Conservation (phyloP, 2,888 invertebrate species). For the Julus scanicus region DNA sequence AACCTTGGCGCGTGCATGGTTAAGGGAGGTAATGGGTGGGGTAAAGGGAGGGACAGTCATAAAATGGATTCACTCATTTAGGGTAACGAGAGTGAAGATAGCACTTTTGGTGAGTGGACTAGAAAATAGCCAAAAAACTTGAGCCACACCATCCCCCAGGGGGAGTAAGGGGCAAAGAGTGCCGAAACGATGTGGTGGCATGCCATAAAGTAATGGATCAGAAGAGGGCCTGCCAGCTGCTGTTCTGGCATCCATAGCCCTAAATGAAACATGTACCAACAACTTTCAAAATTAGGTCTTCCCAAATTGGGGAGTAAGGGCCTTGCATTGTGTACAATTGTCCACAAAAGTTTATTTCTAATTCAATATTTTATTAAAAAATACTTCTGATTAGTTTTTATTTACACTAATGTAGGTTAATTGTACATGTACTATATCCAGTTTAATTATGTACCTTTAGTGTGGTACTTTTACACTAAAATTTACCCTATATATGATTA, state of each 20-base stretch:
- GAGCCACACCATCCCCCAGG: constrained; percentile 21
- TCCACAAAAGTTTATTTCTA: no score
- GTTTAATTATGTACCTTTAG: no score
- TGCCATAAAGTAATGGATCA: background rate
- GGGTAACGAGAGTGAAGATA: constrained; percentile 8
- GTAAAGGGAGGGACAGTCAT: constrained; percentile 3
- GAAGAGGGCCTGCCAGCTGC: background rate
- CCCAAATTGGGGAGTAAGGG: no score
- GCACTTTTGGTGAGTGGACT: constrained; percentile 25
- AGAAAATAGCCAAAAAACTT: background rate
- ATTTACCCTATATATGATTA: no score
- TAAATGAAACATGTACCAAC: no score
- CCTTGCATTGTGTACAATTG: no score
- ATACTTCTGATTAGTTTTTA: no score
- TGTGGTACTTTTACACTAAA: no score
- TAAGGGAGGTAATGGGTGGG: background rate
- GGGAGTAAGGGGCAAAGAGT: background rate
- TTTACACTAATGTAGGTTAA: no score
- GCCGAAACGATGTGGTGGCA: background rate
- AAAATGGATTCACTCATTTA: constrained; percentile 2
- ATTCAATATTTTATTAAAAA: no score
- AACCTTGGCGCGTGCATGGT: constrained; percentile 23
- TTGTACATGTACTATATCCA: no score
- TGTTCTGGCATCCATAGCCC: background rate
- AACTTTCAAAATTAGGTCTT: no score